Evolutionary conservation across 1,140 invertebrate species (phyloP).

Genomic region (Chlorops oryzae): DNA sequence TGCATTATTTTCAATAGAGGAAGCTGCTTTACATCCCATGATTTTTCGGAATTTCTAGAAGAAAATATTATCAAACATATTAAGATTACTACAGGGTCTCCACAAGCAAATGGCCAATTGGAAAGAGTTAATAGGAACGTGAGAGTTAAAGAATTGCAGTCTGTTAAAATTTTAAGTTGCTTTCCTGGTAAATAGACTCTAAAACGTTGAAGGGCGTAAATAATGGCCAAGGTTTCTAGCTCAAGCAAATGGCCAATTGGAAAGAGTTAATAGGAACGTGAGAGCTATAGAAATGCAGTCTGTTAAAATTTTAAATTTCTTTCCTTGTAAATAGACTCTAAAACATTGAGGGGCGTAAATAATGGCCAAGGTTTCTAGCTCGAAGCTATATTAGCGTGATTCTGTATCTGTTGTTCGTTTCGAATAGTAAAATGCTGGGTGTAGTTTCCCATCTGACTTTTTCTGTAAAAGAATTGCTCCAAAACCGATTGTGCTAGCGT

Average conservation of each 20-base stretch:
- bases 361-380: too few relatives aligned
- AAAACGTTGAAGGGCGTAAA: slow-evolving; percentile 36
- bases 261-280: slow-evolving; percentile 3
- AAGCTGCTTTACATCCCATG: neutral
- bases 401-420: slow-evolving; percentile 42
- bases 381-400: slow-evolving; percentile 41
- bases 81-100: neutral
- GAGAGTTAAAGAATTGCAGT: slow-evolving; percentile 27
- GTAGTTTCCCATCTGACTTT: slow-evolving; percentile 7
- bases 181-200: slow-evolving; percentile 43
- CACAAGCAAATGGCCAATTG: neutral
- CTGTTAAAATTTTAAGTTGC: slow-evolving; percentile 38
- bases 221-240: slow-evolving; percentile 47
- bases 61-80: slow-evolving; percentile 4
- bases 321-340: too few relatives aligned
- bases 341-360: too few relatives aligned
- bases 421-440: slow-evolving; percentile 9
- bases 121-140: too few relatives aligned
- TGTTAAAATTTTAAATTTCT: too few relatives aligned
- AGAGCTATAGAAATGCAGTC: too few relatives aligned
- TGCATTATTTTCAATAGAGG: neutral
- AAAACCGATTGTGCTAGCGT: slow-evolving; percentile 19
- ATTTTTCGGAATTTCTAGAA: neutral
- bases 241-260: slow-evolving; percentile 28
- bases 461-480: slow-evolving; percentile 25